Evolutionary conservation across 2,113 vertebrate species (phyloP), one percentile per base, ranked within the genome.

Genomic region (Haemorhous mexicanus): DNA sequence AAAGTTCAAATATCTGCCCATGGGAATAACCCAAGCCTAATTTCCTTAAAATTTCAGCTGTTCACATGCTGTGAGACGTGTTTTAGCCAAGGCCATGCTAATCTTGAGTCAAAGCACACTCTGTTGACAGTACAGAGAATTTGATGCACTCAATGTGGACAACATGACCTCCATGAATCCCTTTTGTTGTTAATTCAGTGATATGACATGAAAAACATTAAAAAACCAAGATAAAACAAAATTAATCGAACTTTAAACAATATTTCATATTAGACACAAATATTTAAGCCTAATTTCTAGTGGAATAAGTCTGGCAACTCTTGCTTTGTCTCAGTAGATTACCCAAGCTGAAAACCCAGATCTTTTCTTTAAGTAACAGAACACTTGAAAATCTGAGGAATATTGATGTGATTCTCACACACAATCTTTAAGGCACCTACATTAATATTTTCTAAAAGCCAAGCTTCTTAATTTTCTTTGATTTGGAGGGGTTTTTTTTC

Each of bases 31-130:
- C 16, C 61, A 58, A 30, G n/a, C 39, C 59, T 86, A 3, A 35
- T 73, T 77, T 69, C 63, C 32, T 86, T 83, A 74, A 84, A 84
- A 53, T 55, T 87, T 89, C 61, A 67, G 21, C 47, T 63, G 35
- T 49, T 43, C 24, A 66, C 30, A 16, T 58, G 13, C 28, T 91
- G 23, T 66, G 49, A 67, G 23, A 50, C 0, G 0, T 84, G 52
- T 26, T 74, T 94, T 63, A 84, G 23, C 33, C 22, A 41, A 87
- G 13, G 16, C 17, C 37, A 18, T 9, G 10, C 20, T 89, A 35
- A 78, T 72, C 52, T 41, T 81, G 39, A 82, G 22, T 67, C 41
- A 44, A 52, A 41, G 24, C 44, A 89, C 16, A 28, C 12, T 76
- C n/a, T 76, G 14, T 26, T 58, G 61, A 84, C 15, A 33, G 16